Evolutionary conservation across 1,140 invertebrate species (phyloP).

Genomic region (Berghia stephanieae): DNA sequence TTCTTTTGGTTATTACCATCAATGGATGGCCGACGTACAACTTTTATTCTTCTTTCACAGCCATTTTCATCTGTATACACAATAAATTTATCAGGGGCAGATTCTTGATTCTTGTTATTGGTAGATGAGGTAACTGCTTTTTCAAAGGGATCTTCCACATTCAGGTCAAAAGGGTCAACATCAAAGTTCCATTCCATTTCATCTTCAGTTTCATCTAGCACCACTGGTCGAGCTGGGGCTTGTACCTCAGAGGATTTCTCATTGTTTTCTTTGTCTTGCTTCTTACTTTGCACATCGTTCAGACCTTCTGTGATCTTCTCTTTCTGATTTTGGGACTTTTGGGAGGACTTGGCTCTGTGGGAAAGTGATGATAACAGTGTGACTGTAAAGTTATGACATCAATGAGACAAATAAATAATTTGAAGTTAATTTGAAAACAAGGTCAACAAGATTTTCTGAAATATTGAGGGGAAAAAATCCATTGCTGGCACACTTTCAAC

Average conservation of each 20-base stretch:
- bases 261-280: conserved; percentile 10
- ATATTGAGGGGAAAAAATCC: no score
- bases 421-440: no score
- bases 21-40: background rate
- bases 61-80: no score
- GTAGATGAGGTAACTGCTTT: conserved; percentile 11
- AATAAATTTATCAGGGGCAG: no score
- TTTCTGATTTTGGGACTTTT: background rate
- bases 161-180: conserved; percentile 41
- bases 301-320: background rate
- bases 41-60: background rate
- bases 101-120: conserved; percentile 16
- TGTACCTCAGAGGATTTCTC: no score
- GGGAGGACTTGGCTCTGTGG: background rate
- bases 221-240: no score
- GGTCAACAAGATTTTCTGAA: no score
- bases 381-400: no score
- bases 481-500: no score
- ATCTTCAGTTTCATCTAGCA: conserved; percentile 21
- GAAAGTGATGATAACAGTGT: no score
- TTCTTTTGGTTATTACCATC: conserved; percentile 20
- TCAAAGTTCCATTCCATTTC: conserved; percentile 47
- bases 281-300: background rate
- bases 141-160: conserved; percentile 34
- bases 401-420: no score